These are phyloP conservation scores for Maniola jurtina DNA, from an alignment of 1,140 invertebrate species.

Conservation along the genomic window DNA sequence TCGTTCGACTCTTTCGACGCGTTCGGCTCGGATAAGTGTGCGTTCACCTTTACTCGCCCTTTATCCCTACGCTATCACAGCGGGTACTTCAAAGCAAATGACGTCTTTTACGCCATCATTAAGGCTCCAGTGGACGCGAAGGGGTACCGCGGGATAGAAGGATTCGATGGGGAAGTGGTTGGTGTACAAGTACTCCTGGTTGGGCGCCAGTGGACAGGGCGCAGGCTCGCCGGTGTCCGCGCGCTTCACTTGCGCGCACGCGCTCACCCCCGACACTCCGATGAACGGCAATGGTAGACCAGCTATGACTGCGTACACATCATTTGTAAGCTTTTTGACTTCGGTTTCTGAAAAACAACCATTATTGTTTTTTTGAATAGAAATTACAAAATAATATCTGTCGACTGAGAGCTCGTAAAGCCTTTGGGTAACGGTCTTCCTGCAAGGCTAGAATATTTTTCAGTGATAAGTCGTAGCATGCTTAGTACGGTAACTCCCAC, in stretches of 20 bases:
- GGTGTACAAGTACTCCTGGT: conserved; percentile 46
- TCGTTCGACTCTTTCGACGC: no score
- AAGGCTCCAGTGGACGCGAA: conserved; percentile 82
- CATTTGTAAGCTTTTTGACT: conserved; percentile 64
- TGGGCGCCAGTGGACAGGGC: conserved; percentile 41
- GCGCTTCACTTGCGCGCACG: conserved; percentile 77
- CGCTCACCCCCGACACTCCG: conserved; percentile 80
- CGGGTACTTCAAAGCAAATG: conserved; percentile 83
- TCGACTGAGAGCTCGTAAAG: no score
- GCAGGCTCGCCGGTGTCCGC: conserved; percentile 58
- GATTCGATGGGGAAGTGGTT: conserved; percentile 43
- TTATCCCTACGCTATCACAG: conserved; percentile 71
- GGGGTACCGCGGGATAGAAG: conserved; percentile 50
- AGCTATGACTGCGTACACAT: conserved; percentile 74
- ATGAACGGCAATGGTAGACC: conserved; percentile 81
- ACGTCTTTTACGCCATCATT: conserved; percentile 67
- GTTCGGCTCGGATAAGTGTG: no score
- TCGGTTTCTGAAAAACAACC: conserved; percentile 63
- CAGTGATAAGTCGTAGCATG: no score
- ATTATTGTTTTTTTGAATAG: conserved; percentile 13
- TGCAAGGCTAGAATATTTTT: no score
- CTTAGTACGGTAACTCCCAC: no score
- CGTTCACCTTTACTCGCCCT: not conserved
- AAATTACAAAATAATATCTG: not conserved
- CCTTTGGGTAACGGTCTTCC: no score